Evolutionary conservation across 2,888 invertebrate species (phyloP).

Genomic region (Furcula furcula): DNA sequence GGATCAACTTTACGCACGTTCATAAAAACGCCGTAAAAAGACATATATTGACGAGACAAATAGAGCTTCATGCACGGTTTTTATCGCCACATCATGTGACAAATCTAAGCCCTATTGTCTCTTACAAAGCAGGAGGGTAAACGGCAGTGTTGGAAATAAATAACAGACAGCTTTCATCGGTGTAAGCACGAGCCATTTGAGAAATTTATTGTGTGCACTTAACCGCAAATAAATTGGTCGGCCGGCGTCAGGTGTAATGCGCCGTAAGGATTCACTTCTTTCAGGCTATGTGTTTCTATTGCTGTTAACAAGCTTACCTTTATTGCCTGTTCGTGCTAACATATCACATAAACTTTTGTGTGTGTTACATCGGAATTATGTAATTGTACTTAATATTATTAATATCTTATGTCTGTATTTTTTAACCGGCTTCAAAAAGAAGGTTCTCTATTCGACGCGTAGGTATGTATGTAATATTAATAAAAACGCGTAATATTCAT

Average conservation of each 20-base stretch:
- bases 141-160: slow-evolving; percentile 70
- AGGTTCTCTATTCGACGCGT: no score
- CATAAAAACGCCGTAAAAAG: slow-evolving; percentile 49
- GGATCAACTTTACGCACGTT: slow-evolving; percentile 40
- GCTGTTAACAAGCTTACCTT: slow-evolving; percentile 33
- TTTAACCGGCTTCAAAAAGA: no score
- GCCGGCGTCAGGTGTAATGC: slow-evolving; percentile 62
- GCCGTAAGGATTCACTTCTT: slow-evolving; percentile 43
- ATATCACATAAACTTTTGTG: no score
- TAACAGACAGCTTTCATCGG: slow-evolving; percentile 70
- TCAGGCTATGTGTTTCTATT: slow-evolving; percentile 30
- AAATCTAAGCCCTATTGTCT: slow-evolving; percentile 62
- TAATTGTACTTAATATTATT: no score
- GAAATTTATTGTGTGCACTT: slow-evolving; percentile 80
- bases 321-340: no score
- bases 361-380: no score
- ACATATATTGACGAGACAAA: slow-evolving; percentile 51
- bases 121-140: slow-evolving; percentile 56
- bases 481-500: no score
- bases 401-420: no score
- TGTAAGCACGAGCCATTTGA: slow-evolving; percentile 76
- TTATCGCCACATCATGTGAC: slow-evolving; percentile 60
- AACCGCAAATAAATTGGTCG: slow-evolving; percentile 78
- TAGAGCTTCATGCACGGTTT: slow-evolving; percentile 48
- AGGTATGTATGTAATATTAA: no score